Conservation (phyloP, 2,888 invertebrate species). For the Macaria notata region DNA sequence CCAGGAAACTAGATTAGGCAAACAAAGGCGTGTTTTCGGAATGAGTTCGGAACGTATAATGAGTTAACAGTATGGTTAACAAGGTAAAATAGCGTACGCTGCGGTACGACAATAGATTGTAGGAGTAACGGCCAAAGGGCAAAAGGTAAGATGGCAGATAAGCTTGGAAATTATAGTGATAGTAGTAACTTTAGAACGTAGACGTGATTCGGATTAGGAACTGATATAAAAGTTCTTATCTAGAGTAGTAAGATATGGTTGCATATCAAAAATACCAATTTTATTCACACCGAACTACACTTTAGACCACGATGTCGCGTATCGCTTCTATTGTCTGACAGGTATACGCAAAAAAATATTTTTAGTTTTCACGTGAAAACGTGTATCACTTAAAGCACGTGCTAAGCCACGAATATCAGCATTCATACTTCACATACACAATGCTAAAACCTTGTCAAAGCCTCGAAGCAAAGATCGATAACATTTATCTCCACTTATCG, state of each 20-base stretch:
- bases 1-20: conserved; percentile 13
- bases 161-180: conserved; percentile 12
- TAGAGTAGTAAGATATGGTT: no score
- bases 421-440: no score
- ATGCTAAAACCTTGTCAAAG: no score
- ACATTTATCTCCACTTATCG: conserved; percentile 9
- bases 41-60: conserved; percentile 16
- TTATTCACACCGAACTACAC: no score
- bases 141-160: conserved; percentile 22
- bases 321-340: no score
- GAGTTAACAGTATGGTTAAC: conserved; percentile 20
- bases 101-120: conserved; percentile 19
- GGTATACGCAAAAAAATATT: no score
- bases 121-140: conserved; percentile 14
- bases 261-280: no score
- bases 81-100: conserved; percentile 9
- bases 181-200: conserved; percentile 2
- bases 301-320: no score
- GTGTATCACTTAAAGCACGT: no score
- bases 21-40: conserved; percentile 16
- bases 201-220: neutral
- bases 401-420: no score
- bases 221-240: no score
- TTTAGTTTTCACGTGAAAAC: no score
- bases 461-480: conserved; percentile 5